Evolutionary conservation across 2,888 invertebrate species (phyloP).

Genomic region (Adelphocoris suturalis): DNA sequence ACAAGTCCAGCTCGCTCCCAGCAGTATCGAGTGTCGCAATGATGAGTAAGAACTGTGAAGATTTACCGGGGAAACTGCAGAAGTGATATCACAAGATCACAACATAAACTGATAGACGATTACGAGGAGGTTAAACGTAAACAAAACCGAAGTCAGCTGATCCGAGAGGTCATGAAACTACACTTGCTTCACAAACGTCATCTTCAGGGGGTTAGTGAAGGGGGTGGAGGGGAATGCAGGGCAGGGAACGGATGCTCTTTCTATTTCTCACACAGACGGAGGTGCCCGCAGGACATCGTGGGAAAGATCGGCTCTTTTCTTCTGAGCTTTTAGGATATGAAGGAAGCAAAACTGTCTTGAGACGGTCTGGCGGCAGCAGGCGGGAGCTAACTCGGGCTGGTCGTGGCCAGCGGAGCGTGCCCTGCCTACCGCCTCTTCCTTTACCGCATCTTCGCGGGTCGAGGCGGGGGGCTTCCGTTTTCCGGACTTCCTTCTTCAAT

Average conservation of each 20-base stretch:
- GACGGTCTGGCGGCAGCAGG: slow-evolving; percentile 21
- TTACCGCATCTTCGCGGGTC: slow-evolving; percentile 28
- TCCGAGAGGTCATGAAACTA: background rate
- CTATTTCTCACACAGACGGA: slow-evolving; percentile 75
- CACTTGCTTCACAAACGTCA: background rate
- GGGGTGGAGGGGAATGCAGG: slow-evolving; percentile 40
- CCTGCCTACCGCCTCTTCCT: background rate
- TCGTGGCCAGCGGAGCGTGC: slow-evolving; percentile 50
- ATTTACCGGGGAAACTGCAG: background rate
- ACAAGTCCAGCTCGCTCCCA: slow-evolving; percentile 54
- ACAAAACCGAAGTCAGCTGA: slow-evolving; percentile 29
- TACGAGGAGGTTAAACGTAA: background rate
- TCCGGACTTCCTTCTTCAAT: slow-evolving; percentile 52
- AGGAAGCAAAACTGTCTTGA: slow-evolving; percentile 11
- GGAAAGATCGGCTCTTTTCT: slow-evolving; percentile 76
- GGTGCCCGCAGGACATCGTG: slow-evolving; percentile 71
- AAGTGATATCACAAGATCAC: background rate
- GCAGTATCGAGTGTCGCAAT: slow-evolving; percentile 48
- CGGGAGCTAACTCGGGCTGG: background rate
- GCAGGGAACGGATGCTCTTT: slow-evolving; percentile 76
- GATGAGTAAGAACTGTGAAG: background rate
- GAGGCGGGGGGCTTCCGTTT: slow-evolving; percentile 18
- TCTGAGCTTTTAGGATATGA: slow-evolving; percentile 43
- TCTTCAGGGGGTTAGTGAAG: background rate
- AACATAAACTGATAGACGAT: background rate